These are phyloP conservation scores for Pseudomugil tenellus DNA, from an alignment of 2,797 vertebrate genomes.

Conservation along the genomic window DNA sequence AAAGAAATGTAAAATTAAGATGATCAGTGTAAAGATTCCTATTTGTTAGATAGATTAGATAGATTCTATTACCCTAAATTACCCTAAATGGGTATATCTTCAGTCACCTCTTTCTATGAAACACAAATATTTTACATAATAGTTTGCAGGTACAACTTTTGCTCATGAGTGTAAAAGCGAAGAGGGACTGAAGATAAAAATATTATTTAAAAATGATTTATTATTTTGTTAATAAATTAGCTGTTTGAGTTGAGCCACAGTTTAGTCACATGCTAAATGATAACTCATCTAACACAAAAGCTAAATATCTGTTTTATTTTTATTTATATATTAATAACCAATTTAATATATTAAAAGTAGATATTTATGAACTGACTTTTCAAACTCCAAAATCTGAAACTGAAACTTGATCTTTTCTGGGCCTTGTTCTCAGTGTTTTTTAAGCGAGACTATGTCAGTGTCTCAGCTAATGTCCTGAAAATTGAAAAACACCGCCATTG, in stretches of 20 bases:
- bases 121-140: constrained; percentile 24
- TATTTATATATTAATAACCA: not conserved
- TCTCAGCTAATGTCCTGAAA: constrained; percentile 36
- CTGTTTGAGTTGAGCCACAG: too few species aligned
- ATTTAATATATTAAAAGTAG: constrained; percentile 6
- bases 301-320: not conserved
- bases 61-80: too few species aligned
- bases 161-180: constrained; percentile 30
- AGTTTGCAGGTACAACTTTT: constrained; percentile 32
- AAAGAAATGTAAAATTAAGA: not conserved
- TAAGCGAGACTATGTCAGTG: constrained; percentile 16
- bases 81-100: constrained; percentile 21
- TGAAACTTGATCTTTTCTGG: constrained; percentile 6
- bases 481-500: constrained; percentile 29
- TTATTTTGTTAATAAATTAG: constrained; percentile 32
- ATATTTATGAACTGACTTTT: constrained; percentile 8
- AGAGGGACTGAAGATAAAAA: constrained; percentile 35
- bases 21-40: too few species aligned
- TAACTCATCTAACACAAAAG: not conserved
- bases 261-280: constrained; percentile 4
- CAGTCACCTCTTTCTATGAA: constrained; percentile 31
- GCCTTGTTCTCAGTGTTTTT: constrained; percentile 11
- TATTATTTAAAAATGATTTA: too few species aligned
- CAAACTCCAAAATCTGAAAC: constrained; percentile 11
- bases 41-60: too few species aligned